These are phyloP conservation scores for Heliocidaris tuberculata DNA, from an alignment of 35 echinoderm and acorn worm species.

Conservation along the genomic window DNA sequence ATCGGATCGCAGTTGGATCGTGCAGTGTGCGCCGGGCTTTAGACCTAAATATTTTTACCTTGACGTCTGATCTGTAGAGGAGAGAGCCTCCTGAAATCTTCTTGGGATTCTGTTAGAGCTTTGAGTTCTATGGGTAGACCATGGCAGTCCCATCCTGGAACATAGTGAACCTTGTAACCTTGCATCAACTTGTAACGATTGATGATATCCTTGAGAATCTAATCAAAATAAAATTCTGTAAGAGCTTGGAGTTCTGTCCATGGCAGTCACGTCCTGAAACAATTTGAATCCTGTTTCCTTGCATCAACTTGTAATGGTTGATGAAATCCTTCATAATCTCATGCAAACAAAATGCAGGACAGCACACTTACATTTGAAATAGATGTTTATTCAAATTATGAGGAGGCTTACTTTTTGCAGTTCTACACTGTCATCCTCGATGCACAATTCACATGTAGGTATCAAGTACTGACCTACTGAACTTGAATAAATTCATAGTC, in stretches of 20 bases:
- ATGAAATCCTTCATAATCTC: too few relatives aligned
- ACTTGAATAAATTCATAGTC: too few relatives aligned
- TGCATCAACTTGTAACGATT: constrained; percentile 84
- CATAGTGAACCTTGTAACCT: constrained; percentile 86
- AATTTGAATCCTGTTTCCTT: not conserved
- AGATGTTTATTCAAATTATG: too few relatives aligned
- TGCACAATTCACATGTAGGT: too few relatives aligned
- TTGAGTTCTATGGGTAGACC: constrained; percentile 96
- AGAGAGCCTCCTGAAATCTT: constrained; percentile 77
- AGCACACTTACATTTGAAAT: too few relatives aligned
- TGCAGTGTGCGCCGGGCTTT: too few relatives aligned
- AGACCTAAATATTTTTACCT: constrained; percentile 54
- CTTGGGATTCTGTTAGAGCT: constrained; percentile 72
- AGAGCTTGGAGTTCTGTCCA: constrained; percentile 87
- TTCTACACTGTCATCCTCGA: too few relatives aligned
- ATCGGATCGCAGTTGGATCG: too few relatives aligned
- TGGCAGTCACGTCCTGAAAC: constrained; percentile 90
- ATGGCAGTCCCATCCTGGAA: constrained; percentile 99
- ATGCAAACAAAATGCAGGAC: too few relatives aligned
- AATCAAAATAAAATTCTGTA: constrained; percentile 46
- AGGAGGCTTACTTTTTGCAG: too few relatives aligned
- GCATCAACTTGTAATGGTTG: not conserved
- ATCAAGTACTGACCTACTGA: too few relatives aligned
- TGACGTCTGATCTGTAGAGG: constrained; percentile 70
- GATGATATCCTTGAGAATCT: constrained; percentile 97